Evolutionary conservation across 2,113 vertebrate genomes (phyloP), one percentile per base, ranked within the genome.

Genomic region (Notiomystis cincta): DNA sequence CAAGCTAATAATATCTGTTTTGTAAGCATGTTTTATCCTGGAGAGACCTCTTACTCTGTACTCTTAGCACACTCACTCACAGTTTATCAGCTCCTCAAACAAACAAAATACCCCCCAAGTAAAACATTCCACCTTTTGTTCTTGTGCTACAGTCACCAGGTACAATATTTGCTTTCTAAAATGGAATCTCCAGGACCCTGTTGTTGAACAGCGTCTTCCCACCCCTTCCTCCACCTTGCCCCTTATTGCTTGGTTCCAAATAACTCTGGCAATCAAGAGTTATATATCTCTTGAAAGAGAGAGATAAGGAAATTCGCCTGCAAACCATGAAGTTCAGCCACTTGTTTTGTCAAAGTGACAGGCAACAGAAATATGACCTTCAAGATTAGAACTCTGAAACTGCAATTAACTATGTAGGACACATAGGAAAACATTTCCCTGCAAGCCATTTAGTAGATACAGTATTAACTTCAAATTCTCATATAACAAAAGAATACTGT

Each of bases 251-350:
- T 51, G n/a, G 64, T 58, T 94, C 84, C 86, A 83, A 93, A 4
- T 50, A 88, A 90, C 45, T 83, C 71, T 51, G 73, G 86, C 65
- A 91, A 94, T 94, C 72, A 64, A 87, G 70, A 64, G 60, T 83
- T 58, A 21, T 0, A 40, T 5, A 30, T 76, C 48, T 78, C 82
- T 97, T 94, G 73, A 77, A 88, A 94, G 64, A 56, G 45, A 65
- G 76, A 97, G 93, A 95, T 57, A 96, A 97, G 90, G 62, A 97
- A 96, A 96, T 96, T 86, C 35, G 44, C 66, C 95, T 88, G 77
- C 60, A 94, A 95, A 97, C 86, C 86, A 96, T 82, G 92, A 96
- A 96, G 95, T 92, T 94, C 92, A 86, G 60, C 53, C 60, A 87
- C 77, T 94, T 82, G 53, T 66, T 91, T 91, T 86, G 95, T 86